phyloP scores from a whole-genome alignment of 2,797 vertebrate species.

The Spheniscus humboldti region DNA sequence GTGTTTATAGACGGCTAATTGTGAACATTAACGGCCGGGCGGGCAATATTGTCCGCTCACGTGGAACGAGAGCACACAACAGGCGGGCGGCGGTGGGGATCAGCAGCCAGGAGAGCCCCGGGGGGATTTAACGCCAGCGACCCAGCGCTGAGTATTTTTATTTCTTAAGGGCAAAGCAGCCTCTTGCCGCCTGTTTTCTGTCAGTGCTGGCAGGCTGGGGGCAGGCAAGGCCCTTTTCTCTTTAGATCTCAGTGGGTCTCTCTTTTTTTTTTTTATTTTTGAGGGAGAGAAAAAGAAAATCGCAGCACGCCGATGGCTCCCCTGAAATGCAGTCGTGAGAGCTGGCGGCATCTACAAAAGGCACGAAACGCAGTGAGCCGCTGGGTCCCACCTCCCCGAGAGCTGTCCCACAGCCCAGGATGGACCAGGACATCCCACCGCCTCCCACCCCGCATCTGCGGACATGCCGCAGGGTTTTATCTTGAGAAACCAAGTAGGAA shows the following conservation, averaged over 20 bases:
- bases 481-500: fast-evolving
- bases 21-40: fast-evolving
- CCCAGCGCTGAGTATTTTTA: not conserved
- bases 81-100: not conserved
- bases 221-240: not conserved
- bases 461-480: fast-evolving
- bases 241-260: not conserved
- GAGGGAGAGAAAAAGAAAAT: not conserved
- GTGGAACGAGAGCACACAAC: fast-evolving
- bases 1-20: not conserved
- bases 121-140: fast-evolving
- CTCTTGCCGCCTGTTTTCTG: not conserved
- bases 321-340: fast-evolving
- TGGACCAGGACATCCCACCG: fast-evolving
- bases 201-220: not conserved
- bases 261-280: not conserved
- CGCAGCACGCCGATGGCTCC: fast-evolving
- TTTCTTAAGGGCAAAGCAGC: not conserved
- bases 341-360: not conserved
- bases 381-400: not conserved
- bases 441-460: fast-evolving
- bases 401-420: not conserved
- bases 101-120: not conserved
- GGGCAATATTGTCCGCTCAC: not conserved
- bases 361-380: fast-evolving